These are phyloP conservation scores for Rallus crepitans DNA, from an alignment of 2,797 vertebrate species.

Conservation along the genomic window DNA sequence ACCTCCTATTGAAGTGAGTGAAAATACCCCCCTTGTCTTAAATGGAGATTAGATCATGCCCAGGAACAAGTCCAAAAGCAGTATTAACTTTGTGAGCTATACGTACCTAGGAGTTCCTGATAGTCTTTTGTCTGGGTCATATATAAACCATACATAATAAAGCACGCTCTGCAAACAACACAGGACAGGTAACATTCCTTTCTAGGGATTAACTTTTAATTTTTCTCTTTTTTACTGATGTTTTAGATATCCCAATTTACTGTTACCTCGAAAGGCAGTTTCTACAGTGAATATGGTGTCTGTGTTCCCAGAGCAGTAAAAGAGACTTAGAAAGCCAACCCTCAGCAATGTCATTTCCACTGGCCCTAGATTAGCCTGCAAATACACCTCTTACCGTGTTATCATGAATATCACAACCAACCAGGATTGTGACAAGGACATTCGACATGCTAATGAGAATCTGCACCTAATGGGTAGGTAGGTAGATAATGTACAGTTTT, in stretches of 20 bases:
- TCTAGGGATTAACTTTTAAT: not conserved
- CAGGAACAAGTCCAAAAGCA: constrained; percentile 50
- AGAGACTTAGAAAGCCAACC: not conserved
- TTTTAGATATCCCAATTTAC: not conserved
- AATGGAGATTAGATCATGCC: constrained; percentile 38
- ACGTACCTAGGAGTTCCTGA: not conserved
- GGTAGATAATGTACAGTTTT: not conserved
- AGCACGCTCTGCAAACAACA: not conserved
- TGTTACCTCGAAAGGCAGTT: not conserved
- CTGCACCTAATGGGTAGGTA: not conserved
- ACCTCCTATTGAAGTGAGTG: not conserved
- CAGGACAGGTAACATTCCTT: not conserved
- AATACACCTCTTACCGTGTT: not conserved
- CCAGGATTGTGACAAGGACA: accelerated
- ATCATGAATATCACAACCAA: not conserved
- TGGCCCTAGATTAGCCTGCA: not conserved
- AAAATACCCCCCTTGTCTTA: constrained; percentile 14
- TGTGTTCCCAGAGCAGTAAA: not conserved
- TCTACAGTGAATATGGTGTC: not conserved
- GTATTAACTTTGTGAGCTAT: constrained; percentile 30
- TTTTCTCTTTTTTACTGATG: not conserved
- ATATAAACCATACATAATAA: not conserved
- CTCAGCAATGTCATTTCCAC: not conserved
- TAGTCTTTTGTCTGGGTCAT: not conserved
- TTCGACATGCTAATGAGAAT: not conserved